These are phyloP conservation scores for Gallinago undulata DNA, from an alignment of 2,113 vertebrate genomes.

Conservation along the genomic window DNA sequence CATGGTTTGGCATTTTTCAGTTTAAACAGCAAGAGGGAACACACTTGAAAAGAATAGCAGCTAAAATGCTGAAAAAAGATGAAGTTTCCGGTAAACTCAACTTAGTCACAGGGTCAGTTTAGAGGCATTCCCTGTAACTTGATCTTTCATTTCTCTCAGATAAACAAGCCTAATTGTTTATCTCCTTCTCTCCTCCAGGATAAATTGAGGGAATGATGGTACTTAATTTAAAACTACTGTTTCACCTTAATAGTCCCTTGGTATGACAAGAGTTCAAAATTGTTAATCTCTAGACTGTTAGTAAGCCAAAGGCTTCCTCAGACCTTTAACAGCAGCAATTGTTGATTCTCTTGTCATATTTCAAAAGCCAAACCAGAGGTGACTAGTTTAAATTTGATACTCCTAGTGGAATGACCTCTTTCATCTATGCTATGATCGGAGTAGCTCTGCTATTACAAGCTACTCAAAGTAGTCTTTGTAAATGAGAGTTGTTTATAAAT, in stretches of 20 bases:
- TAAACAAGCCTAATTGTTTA: constrained; percentile 59
- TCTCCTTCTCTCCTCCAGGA: constrained; percentile 42
- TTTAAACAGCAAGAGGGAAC: not conserved
- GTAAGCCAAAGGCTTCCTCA: constrained; percentile 8
- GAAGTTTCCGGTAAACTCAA: not conserved
- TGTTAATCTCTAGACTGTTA: not conserved
- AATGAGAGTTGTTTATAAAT: not conserved
- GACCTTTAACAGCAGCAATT: constrained; percentile 8
- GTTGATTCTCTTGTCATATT: constrained; percentile 28
- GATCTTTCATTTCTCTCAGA: constrained; percentile 32
- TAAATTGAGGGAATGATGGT: constrained; percentile 21
- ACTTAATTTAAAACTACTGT: constrained; percentile 36
- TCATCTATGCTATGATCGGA: constrained; percentile 4
- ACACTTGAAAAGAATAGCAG: not conserved
- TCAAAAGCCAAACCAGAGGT: constrained; percentile 30
- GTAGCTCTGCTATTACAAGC: constrained; percentile 26
- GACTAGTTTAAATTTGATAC: constrained; percentile 42
- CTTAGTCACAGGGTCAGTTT: constrained; percentile 25
- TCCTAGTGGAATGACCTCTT: constrained; percentile 35
- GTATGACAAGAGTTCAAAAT: constrained; percentile 11
- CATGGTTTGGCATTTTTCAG: not conserved
- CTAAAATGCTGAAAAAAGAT: not conserved
- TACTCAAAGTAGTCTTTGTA: constrained; percentile 24
- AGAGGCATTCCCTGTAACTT: constrained; percentile 27
- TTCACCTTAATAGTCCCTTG: constrained; percentile 37